Evolutionary conservation across 2,888 invertebrate genomes (phyloP), one percentile per base, ranked within the genome.

Genomic region (Dusona sp.): DNA sequence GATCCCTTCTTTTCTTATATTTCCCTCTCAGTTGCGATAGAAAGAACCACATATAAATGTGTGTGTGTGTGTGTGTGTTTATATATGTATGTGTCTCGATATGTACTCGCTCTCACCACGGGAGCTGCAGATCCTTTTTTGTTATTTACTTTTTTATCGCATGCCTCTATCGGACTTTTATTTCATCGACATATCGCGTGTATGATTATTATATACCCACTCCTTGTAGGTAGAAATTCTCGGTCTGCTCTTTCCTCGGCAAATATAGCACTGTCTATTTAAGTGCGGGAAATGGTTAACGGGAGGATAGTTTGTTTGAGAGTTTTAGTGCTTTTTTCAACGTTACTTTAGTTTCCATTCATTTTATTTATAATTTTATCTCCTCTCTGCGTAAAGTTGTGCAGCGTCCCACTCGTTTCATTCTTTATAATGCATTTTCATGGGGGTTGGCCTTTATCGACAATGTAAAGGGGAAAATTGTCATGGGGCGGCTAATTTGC

Each of bases 1-100:
- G 89, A 89, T 90, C 88, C 90, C 88, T 90, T 91, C 90, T 90
- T 91, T 88, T 80, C 87, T 88, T 86, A 88, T 89, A 88, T 83
- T 88, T 89, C 88, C 88, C 90, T 91, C 88, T 90, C 84, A 70
- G 65, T 42, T 73, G 45, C 77, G 75, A 68, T 68, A 74, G 54
- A 70, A 74, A 70, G 68, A 64, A 72, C 68, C 77, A 79, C 29
- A 33, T 54, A 51, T 29, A 67, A 42, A 54, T 67, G 65, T 67
- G 85, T 36, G 74, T 29, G 68, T 68, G 48, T 42, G 64, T 45
- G 48, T 48, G 68, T 45, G 25, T 75, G 7, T 38, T 7, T 33
- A 67, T 42, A 45, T 68, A 51, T 67, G 70, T 25, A n/a, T 48
- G 61, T 38, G n/a, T 64, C 29, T 22, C 29, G 42, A n/a, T 54